phyloP scores from a whole-genome alignment of 2,113 vertebrate genomes.

The Cyphomyrus plagiostoma region DNA sequence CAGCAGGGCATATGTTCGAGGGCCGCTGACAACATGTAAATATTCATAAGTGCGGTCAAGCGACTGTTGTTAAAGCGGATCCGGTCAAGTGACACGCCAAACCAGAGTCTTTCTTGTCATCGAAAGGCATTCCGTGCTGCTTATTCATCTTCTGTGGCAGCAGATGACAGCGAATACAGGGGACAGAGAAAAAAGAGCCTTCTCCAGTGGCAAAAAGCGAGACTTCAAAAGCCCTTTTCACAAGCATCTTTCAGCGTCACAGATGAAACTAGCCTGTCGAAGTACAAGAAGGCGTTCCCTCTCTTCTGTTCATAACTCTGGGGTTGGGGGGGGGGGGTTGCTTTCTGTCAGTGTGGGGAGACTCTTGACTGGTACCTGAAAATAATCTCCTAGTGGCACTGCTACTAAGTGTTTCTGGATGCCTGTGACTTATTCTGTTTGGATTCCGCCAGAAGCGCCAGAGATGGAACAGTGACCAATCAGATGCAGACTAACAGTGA shows the following conservation, averaged over 20 bases:
- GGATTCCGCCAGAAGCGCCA: background rate
- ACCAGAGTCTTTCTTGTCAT: background rate
- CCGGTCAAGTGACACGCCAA: background rate
- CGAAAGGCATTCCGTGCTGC: background rate
- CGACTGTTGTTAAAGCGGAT: background rate
- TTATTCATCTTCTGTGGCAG: background rate
- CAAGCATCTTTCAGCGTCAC: background rate
- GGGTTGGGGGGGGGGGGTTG: too few relatives aligned
- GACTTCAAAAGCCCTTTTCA: conserved; percentile 9
- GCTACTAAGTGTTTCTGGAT: background rate
- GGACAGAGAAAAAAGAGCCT: background rate
- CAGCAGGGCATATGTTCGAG: background rate
- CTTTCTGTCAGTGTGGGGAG: background rate
- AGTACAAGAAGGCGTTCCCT: background rate
- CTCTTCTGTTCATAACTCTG: background rate
- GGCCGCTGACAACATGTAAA: background rate
- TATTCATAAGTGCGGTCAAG: background rate
- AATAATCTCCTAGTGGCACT: background rate
- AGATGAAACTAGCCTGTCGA: background rate
- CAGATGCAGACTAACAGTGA: background rate
- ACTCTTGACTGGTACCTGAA: background rate
- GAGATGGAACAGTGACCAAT: background rate
- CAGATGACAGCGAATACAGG: background rate
- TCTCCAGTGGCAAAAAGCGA: background rate
- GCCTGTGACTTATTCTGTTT: background rate